Percentiles rank a stretch among this genome's conserved stretches.
Evolutionary conservation across 2,113 vertebrate species (phyloP).

Genomic region (Malurus elegans): DNA sequence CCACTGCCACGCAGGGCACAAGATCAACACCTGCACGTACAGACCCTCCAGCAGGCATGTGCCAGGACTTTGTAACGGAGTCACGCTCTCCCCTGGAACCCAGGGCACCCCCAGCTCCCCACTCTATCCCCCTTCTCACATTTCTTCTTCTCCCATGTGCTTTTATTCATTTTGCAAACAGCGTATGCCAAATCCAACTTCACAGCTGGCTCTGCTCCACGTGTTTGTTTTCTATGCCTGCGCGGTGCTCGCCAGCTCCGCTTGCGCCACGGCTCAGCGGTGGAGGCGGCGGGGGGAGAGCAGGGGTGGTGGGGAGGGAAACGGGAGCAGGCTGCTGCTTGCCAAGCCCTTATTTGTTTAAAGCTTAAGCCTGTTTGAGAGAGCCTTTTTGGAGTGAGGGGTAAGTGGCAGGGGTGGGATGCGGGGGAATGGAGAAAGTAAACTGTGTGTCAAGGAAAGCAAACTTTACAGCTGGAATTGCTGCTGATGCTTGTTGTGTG

Average conservation of each 20-base stretch:
- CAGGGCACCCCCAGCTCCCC: background rate
- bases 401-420: conserved; percentile 57
- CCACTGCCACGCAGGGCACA: accelerated
- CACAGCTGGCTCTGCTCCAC: conserved; percentile 62
- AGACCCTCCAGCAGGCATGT: accelerated
- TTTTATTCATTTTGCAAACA: conserved; percentile 47
- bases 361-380: conserved; percentile 70
- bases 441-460: conserved; percentile 56
- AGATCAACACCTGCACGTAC: accelerated
- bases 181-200: conserved; percentile 41
- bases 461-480: conserved; percentile 56
- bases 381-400: conserved; percentile 68
- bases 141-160: conserved; percentile 3
- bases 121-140: background rate
- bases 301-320: conserved; percentile 16
- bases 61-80: background rate
- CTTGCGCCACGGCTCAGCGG: conserved; percentile 21
- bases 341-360: conserved; percentile 75
- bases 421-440: conserved; percentile 41
- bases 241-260: conserved; percentile 13
- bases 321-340: conserved; percentile 55
- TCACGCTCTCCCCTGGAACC: background rate
- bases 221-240: conserved; percentile 72
- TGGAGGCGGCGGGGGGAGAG: background rate
- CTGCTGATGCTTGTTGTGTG: background rate